Percentiles rank a stretch among this genome's conserved stretches.
Conservation (phyloP, 2,113 vertebrate genomes). For the Ailuropoda melanoleuca region DNA sequence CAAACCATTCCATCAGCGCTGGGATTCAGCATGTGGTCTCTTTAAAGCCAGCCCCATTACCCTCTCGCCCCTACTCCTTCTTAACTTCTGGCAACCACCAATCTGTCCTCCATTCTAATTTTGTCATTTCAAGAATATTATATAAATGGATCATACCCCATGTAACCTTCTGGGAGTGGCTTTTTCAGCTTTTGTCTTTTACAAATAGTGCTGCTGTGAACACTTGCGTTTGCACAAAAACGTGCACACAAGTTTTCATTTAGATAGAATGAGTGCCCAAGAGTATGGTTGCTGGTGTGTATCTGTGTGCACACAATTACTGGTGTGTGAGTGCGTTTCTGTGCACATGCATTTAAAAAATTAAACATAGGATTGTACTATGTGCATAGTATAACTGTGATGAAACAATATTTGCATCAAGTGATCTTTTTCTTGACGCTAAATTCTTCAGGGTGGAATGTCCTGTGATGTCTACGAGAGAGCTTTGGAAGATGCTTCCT, state of each 20-base stretch:
- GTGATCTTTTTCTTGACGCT: not conserved
- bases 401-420: not conserved
- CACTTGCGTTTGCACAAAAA: no score
- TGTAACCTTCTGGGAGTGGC: not conserved
- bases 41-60: no score
- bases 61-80: rapidly evolving
- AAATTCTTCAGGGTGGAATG: not conserved
- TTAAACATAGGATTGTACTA: not conserved
- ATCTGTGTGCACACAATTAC: not conserved
- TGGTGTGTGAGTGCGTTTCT: rapidly evolving
- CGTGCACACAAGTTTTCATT: not conserved
- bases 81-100: not conserved
- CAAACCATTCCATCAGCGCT: rapidly evolving
- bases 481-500: not conserved
- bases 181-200: not conserved
- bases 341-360: not conserved
- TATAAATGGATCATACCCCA: not conserved
- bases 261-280: not conserved
- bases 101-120: not conserved
- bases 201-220: not conserved
- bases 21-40: not conserved
- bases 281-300: not conserved
- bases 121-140: not conserved
- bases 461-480: not conserved
- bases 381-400: not conserved